A percentile compares a stretch with the other conserved stretches of the same genome.
Conservation (phyloP, 2,888 invertebrate genomes). For the Homarus gammarus region DNA sequence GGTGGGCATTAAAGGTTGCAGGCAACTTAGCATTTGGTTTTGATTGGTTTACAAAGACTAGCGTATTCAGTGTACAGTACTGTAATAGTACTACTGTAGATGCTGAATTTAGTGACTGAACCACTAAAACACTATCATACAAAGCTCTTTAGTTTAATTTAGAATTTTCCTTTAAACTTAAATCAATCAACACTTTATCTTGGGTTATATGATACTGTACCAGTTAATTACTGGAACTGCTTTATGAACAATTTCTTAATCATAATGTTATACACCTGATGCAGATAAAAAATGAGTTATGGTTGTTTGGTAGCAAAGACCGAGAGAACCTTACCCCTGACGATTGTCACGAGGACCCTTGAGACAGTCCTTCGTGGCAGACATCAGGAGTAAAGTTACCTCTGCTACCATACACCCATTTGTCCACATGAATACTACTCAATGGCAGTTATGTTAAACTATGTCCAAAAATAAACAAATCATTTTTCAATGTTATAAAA, state of each 20-base stretch:
- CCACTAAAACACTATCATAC: neutral
- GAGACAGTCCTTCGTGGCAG: too few relatives aligned
- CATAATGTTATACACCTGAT: neutral
- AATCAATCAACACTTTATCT: neutral
- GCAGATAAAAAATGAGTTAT: neutral
- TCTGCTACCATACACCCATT: too few relatives aligned
- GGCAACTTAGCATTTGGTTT: conserved; percentile 10
- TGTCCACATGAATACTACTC: too few relatives aligned
- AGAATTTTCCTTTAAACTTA: neutral
- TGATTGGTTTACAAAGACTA: conserved; percentile 34
- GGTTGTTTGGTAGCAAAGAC: too few relatives aligned
- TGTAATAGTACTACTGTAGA: neutral
- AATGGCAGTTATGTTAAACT: too few relatives aligned
- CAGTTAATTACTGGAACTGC: neutral
- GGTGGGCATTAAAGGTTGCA: conserved; percentile 10
- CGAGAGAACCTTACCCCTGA: too few relatives aligned
- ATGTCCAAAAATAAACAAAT: neutral
- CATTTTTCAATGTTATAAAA: neutral
- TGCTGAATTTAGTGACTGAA: neutral
- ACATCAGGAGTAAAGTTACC: too few relatives aligned
- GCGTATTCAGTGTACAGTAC: conserved; percentile 36
- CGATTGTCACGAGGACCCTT: too few relatives aligned
- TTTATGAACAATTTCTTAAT: neutral
- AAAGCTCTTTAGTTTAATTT: neutral
- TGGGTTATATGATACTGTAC: neutral